Base-by-base conservation (phyloP, 1,140 invertebrate genomes). In the Hydropsyche tenuis region DNA sequence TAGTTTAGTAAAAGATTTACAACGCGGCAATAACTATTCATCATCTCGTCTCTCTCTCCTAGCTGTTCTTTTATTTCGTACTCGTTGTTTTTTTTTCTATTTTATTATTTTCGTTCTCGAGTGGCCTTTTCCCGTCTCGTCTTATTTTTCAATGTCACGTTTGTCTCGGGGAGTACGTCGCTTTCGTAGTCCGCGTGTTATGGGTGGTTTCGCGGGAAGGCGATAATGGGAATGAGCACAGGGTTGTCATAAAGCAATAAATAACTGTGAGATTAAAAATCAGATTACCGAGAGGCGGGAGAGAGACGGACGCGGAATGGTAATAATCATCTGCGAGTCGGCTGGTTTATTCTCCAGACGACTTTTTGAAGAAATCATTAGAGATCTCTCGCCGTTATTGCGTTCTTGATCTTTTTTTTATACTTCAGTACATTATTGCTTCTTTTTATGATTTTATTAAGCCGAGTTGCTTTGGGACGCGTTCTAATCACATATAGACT, bases 1-100 rank as follows among this genome's bases (percentile, higher is more conserved):
- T 73, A 74, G 75, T 73, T 74, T 66, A 76, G 75, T 66, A 73
- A 69, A 74, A 77, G 75, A 77, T 77, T 77, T 77, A 77, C 75
- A 74, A 74, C 72, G 70, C 46, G 75, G 73, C 73, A 77, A 74
- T 77, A 77, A 77, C 73, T 73, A 77, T 77, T 73, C 75, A 74
- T 77, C 75, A 77, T 69, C 37, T 70, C 56, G 22, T 60, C 23
- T 48, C 45, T 48, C 11, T 48, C 11, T 4, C 30, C 9, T 48
- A 4, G 2, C 62, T 27, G 62, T 75, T 75, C 72, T 72, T 72
- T 60, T 60, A 22, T 60, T 51, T 72, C 70, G 56, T 75, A n/a
- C 65, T 74, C 43, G 22, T 53, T 46, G 16, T 46, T 46, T 46
- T 12, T n/a, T 46, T 46, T 4, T 14, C 6, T 5, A 5, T 43